Evolutionary conservation across 2,888 invertebrate species (phyloP).

Genomic region (Urechis unicinctus): DNA sequence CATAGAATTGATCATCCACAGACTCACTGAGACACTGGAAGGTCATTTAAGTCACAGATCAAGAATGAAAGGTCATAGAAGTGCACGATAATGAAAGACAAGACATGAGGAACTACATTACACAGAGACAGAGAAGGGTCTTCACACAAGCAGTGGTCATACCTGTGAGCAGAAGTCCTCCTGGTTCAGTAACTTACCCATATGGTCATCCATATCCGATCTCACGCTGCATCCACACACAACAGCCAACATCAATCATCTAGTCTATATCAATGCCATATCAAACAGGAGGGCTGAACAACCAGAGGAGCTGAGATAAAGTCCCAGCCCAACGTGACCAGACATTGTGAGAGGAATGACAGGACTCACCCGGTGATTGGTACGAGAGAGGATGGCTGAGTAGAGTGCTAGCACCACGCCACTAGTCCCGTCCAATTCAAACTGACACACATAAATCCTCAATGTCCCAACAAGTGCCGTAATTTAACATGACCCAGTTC

Average conservation of each 20-base stretch:
- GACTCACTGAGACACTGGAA: no score
- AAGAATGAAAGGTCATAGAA: no score
- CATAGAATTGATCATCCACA: no score
- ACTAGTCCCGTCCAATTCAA: conserved; percentile 49
- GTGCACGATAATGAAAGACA: no score
- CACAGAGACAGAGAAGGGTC: no score
- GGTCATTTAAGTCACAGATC: no score
- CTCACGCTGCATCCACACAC: conserved; percentile 19
- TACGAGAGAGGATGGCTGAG: conserved; percentile 51
- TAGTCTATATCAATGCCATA: no score
- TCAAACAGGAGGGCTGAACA: no score
- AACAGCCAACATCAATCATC: background rate
- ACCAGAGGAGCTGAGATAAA: no score
- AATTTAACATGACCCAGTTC: background rate
- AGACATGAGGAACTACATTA: no score
- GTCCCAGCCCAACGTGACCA: background rate
- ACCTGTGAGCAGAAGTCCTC: conserved; percentile 54
- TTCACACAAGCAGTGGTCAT: no score
- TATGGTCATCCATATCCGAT: conserved; percentile 42
- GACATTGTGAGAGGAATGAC: background rate
- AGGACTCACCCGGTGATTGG: background rate
- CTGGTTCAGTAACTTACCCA: conserved; percentile 49
- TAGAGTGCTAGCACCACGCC: conserved; percentile 52
- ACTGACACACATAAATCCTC: conserved; percentile 53
- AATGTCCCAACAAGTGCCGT: background rate